Conservation (phyloP, 2,888 invertebrate species). For the Agrilus cyanescens region DNA sequence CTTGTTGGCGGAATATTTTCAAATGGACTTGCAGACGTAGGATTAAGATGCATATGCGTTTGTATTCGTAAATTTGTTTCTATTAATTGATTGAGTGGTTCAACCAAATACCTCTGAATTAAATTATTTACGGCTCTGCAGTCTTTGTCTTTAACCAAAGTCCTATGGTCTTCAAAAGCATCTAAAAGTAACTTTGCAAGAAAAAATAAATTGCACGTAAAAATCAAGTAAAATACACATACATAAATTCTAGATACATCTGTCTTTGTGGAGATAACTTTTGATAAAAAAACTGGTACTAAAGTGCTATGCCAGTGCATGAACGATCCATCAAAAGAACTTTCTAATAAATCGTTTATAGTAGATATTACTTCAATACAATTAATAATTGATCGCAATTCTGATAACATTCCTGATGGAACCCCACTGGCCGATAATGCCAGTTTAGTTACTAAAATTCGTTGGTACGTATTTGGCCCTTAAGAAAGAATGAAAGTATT, state of each 20-base stretch:
- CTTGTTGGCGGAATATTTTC: constrained; percentile 25
- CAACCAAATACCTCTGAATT: constrained; percentile 47
- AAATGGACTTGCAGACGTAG: constrained; percentile 43
- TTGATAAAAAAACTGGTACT: constrained; percentile 63
- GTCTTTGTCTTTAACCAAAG: constrained; percentile 26
- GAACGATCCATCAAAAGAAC: constrained; percentile 62
- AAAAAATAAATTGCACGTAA: constrained; percentile 5
- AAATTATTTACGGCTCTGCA: constrained; percentile 33
- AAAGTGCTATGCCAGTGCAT: constrained; percentile 72
- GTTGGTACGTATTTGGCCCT: constrained; percentile 32
- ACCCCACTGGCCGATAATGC: constrained; percentile 42
- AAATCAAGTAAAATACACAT: constrained; percentile 20
- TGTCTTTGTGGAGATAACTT: constrained; percentile 53
- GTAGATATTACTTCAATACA: constrained; percentile 53
- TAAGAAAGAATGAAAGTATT: constrained; percentile 11
- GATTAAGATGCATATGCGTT: constrained; percentile 81
- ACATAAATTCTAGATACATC: constrained; percentile 53
- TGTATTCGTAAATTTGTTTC: constrained; percentile 89
- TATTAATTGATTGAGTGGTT: constrained; percentile 71
- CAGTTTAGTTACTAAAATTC: constrained; percentile 31
- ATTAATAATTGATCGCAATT: constrained; percentile 48
- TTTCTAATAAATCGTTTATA: constrained; percentile 44
- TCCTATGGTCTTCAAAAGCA: constrained; percentile 29
- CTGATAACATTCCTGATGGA: constrained; percentile 50
- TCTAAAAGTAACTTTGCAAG: constrained; percentile 28